Base-by-base conservation (phyloP, 2,113 vertebrate species). In the Patagioenas fasciata region DNA sequence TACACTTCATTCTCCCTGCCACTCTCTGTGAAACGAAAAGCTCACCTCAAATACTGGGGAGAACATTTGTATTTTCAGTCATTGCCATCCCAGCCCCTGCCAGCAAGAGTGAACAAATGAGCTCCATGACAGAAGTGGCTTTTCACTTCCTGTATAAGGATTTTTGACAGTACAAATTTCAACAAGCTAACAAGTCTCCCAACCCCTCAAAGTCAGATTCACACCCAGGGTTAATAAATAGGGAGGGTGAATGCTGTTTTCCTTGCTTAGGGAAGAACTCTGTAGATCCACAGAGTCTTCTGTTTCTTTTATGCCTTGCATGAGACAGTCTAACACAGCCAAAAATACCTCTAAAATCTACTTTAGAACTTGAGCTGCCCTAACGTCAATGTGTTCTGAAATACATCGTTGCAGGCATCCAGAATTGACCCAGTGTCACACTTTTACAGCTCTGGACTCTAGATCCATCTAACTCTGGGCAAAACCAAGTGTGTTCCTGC, bases 81-180 rank as follows among this genome's bases (percentile, higher is more conserved):
- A 51, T 47, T 58, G 80, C 47, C 69, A 36, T 44, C 73, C 36
- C 53, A 88, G 2, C 34, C 21, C 23, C 74, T 64, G 19, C 71
- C 48, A 82, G 62, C 32, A 29, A 53, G 31, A 53, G 12, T 1
- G 11, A 88, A 56, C 24, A 51, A 77, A 60, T 5, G 16, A 83
- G 58, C 28, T 78, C 51, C 69, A n/a, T 54, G 70, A 34, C 26
- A 83, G 21, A 70, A 70, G 64, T 5, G 15, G 24, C 47, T 91
- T 62, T 65, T 70, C 62, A 23, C 47, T 50, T 88, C 42, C 31
- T 10, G 1, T 12, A 4, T 2, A 48, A 56, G 40, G 32, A 38
- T 38, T 90, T 85, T 56, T 67, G 70, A 74, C 38, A 74, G 38
- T 38, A 72, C 26, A 11, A 38, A 80, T 88, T 69, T 88, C 86